Percentiles rank a stretch among this genome's conserved stretches.
Conservation (phyloP, 1,140 invertebrate species). For the Hylaeus volcanicus region DNA sequence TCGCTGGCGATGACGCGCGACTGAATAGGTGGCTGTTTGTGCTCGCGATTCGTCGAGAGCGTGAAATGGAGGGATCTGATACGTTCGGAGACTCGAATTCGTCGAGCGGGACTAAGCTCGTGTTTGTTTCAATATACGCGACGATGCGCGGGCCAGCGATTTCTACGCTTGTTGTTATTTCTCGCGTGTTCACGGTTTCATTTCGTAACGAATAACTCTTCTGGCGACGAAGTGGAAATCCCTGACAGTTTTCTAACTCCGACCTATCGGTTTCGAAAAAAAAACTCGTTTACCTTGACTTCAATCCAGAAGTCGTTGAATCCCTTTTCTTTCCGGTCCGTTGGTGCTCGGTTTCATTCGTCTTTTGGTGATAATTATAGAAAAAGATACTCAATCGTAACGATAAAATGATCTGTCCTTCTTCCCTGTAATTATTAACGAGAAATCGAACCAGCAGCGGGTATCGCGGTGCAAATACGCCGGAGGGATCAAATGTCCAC, state of each 20-base stretch:
- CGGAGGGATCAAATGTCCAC: conserved; percentile 8
- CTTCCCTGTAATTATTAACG: neutral
- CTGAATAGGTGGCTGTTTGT: conserved; percentile 21
- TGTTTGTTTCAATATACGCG: conserved; percentile 51
- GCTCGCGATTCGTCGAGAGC: conserved; percentile 33
- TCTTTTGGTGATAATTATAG: too few species aligned
- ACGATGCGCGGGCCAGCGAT: conserved; percentile 1
- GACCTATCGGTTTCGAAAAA: conserved; percentile 8
- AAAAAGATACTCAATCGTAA: too few species aligned
- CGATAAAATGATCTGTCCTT: too few species aligned
- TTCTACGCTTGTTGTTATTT: neutral
- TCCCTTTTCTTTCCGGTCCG: neutral
- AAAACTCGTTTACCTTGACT: conserved; percentile 20
- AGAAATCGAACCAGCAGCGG: neutral
- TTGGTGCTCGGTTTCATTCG: too few species aligned
- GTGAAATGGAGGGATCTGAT: conserved; percentile 43
- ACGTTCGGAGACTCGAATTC: conserved; percentile 29
- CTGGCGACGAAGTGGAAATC: conserved; percentile 26
- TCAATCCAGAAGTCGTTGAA: neutral
- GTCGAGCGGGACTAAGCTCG: conserved; percentile 38
- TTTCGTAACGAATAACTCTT: conserved; percentile 42
- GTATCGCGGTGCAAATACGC: too few species aligned
- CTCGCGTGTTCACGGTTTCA: neutral
- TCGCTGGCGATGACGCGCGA: neutral
- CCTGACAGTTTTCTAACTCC: neutral